Percentiles rank a stretch among this genome's conserved stretches.
phyloP scores from a whole-genome alignment of 2,113 vertebrate genomes.

The Urocynchramus pylzowi region DNA sequence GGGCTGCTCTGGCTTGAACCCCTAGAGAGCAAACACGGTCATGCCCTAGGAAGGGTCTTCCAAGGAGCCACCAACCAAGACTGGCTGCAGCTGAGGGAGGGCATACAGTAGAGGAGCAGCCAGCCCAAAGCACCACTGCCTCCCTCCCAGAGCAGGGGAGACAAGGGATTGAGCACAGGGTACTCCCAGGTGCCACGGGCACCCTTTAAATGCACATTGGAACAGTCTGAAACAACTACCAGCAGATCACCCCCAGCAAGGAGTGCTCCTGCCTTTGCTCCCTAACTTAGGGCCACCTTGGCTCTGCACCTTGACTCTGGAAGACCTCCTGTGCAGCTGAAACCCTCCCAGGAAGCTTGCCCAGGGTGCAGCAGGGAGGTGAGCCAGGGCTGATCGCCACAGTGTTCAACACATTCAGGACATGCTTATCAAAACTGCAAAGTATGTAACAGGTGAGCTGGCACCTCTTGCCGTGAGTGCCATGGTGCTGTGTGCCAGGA shows the following conservation, averaged over 20 bases:
- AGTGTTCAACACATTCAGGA: background rate
- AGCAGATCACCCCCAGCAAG: background rate
- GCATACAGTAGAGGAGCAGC: background rate
- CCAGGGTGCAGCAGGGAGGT: fast-evolving
- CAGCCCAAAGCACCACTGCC: background rate
- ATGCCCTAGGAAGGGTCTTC: background rate
- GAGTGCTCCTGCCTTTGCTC: background rate
- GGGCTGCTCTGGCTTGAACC: background rate
- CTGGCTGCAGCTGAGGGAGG: fast-evolving
- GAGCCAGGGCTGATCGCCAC: background rate
- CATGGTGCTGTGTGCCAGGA: fast-evolving
- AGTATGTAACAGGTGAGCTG: background rate
- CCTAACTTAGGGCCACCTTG: background rate
- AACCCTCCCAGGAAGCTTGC: background rate
- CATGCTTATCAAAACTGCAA: background rate
- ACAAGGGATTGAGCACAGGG: fast-evolving
- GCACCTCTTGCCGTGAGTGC: background rate
- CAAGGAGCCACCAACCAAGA: background rate
- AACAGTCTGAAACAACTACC: background rate
- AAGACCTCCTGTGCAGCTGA: background rate
- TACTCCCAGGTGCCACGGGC: background rate
- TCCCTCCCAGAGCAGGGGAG: background rate
- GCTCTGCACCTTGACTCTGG: background rate
- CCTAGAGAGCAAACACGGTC: fast-evolving
- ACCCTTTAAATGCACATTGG: too few relatives aligned